Evolutionary conservation across 2,113 vertebrate species (phyloP), one percentile per base, ranked within the genome.

Genomic region (Microtus ochrogaster): DNA sequence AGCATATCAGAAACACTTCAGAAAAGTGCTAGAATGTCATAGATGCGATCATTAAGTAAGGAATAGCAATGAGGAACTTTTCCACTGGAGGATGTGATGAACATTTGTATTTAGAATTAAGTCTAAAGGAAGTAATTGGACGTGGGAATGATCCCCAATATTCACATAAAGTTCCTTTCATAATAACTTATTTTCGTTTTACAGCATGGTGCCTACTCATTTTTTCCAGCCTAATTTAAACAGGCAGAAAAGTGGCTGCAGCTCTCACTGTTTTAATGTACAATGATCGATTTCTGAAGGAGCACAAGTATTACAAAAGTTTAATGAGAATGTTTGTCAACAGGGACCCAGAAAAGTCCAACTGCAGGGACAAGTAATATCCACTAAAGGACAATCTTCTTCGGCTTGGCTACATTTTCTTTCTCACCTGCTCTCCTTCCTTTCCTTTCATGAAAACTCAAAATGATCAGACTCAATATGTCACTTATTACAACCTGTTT

Each of bases 321-420:
- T 9, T 90, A 90, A 65, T 90, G 65, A 93, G 47, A 74, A 85
- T 68, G 81, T 76, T 90, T 55, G 58, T 89, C 86, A 90, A 83
- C 13, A 44, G 30, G 28, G 44, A 30, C 52, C 11, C 55, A 77
- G 85, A 72, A 47, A 79, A 11, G 70, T 90, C 65, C 76, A 63
- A 36, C n/a, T 74, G 58, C 70, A 92, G 85, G 41, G 77, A 97
- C 89, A 96, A 92, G 36, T 92, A 65, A 88, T 90, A 68, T 81
- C 88, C 61, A 24, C 33, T 72, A 93, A 39, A 93, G 33, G 47
- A 72, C 1, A 77, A 39, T 36, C 89, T 96, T 22, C 97, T 93
- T 97, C 74, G 90, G 86, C 92, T 92, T 93, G 87, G 78, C 90
- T 84, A 73, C 4, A 12, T 70, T 93, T 94, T 47, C 76, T 96